Base-by-base conservation (phyloP, 2,113 vertebrate genomes). In the Mesembrinibis cayennensis region DNA sequence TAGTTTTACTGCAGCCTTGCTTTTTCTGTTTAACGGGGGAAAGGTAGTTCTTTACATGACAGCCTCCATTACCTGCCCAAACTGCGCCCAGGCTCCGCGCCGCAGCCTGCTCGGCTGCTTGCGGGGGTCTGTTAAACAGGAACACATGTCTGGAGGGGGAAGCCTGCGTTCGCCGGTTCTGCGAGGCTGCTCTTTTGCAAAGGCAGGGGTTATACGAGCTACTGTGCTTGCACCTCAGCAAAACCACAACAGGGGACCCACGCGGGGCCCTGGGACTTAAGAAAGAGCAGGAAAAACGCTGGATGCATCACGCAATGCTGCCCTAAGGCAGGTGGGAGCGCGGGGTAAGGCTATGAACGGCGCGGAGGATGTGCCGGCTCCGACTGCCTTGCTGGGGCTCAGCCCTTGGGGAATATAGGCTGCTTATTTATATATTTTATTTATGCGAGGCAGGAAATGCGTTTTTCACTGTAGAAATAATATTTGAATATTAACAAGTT, bases 1-100 rank as follows among this genome's bases (percentile, higher is more conserved):
- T 95, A 93, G 85, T 89, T 98, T 97, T 97, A 97, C 72, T 91
- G 87, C 74, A 76, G 80, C 21, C 81, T 85, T 76, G 66, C 32
- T 42, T 82, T 69, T 87, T 88, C 36, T 25, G 16, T 96, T 92
- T 79, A 55, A 92, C 76, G 93, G 84, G 49, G 90, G 85, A 23
- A 91, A 87, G 90, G 45, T 94, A 89, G 95, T 73, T 89, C 52
- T 38, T 34, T 34, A 36, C 13, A 5, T 8, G 25, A 10, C 49
- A 93, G 86, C 82, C 89, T 65, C 58, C 55, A n/a, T 91, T 96
- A 97, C 82, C 85, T 92, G 94, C 5, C 62, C 56, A 49, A 71
- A 74, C 87, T 77, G 62, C 30, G 76, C 86, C 27, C 71, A 34
- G 93, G 55, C 71, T 89, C 96, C 3, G 29, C 2, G 36, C 82